phyloP scores from a whole-genome alignment of 2,888 invertebrate species.

The Poecilus cupreus region DNA sequence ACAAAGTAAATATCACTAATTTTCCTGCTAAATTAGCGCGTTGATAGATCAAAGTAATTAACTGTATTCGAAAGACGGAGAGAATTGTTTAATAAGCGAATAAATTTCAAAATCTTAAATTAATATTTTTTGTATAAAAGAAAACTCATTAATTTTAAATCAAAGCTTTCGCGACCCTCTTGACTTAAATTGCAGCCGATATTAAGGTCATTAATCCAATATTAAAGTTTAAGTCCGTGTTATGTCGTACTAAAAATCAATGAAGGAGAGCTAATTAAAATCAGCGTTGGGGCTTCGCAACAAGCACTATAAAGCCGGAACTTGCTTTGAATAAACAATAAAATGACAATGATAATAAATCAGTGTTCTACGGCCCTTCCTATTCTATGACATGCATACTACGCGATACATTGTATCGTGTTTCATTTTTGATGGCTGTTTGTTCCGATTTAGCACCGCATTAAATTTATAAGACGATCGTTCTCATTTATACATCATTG shows the following conservation, averaged over 20 bases:
- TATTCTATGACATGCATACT: conserved; percentile 16
- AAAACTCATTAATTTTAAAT: conserved; percentile 55
- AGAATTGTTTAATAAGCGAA: conserved; percentile 37
- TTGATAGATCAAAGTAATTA: conserved; percentile 45
- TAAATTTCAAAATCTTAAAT: conserved; percentile 53
- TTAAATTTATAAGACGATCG: conserved; percentile 21
- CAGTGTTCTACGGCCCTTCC: background rate
- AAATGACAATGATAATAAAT: conserved; percentile 51
- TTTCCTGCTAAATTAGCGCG: background rate
- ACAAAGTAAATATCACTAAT: conserved; percentile 10
- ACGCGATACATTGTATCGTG: conserved; percentile 1
- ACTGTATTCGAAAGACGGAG: conserved; percentile 12
- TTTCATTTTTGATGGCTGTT: conserved; percentile 12
- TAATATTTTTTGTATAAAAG: conserved; percentile 48
- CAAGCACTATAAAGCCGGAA: conserved; percentile 15
- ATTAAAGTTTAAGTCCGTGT: conserved; percentile 47
- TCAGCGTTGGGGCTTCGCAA: conserved; percentile 37
- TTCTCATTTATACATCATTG: background rate
- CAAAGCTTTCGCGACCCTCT: conserved; percentile 39
- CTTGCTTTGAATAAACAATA: conserved; percentile 44
- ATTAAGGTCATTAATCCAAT: conserved; percentile 53
- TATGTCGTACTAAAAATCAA: conserved; percentile 47
- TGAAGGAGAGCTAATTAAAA: conserved; percentile 39
- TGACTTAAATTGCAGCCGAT: conserved; percentile 45
- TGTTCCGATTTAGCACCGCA: conserved; percentile 24